Percentiles rank a stretch among this genome's conserved stretches.
Conservation (phyloP, 2,888 invertebrate species). For the Acleris cristana region DNA sequence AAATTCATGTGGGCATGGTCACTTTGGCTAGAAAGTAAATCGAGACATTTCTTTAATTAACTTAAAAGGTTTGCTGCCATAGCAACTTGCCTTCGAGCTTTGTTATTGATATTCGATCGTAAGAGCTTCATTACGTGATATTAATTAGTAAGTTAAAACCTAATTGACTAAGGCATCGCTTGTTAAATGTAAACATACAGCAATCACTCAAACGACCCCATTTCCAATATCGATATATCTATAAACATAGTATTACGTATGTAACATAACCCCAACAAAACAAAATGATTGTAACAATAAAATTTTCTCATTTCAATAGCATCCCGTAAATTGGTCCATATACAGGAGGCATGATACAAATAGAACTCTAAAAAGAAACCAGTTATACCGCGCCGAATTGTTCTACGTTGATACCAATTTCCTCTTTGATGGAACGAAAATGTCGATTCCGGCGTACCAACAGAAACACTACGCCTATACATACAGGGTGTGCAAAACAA, state of each 20-base stretch:
- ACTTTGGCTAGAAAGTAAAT: neutral
- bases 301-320: neutral
- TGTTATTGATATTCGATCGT: neutral
- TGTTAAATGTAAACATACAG: too few species aligned
- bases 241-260: too few species aligned
- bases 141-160: neutral
- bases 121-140: neutral
- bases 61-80: neutral
- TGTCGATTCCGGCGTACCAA: slow-evolving; percentile 32
- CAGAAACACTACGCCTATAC: slow-evolving; percentile 29
- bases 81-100: neutral
- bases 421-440: slow-evolving; percentile 34
- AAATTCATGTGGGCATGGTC: too few species aligned
- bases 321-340: neutral
- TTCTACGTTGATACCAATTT: slow-evolving; percentile 19
- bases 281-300: neutral
- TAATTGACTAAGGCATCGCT: neutral
- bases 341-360: neutral
- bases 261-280: neutral
- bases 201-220: too few species aligned
- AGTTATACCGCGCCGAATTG: neutral
- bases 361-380: neutral
- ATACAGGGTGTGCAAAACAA: slow-evolving; percentile 37
- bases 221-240: too few species aligned
- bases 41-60: neutral